Evolutionary conservation across 2,113 vertebrate species (phyloP), one percentile per base, ranked within the genome.

Genomic region (Gobius niger): DNA sequence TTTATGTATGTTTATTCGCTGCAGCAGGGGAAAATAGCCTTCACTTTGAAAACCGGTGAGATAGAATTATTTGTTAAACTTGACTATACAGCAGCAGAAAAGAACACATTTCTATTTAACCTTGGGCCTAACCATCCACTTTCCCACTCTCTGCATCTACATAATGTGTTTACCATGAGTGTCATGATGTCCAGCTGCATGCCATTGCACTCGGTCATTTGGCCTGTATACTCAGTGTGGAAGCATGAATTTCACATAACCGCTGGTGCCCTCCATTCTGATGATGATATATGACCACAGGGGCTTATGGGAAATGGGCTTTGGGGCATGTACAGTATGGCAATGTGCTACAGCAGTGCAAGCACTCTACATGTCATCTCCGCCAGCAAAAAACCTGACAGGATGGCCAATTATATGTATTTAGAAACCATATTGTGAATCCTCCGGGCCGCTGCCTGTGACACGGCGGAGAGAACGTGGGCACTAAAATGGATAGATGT

Each of bases 161-260:
- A 44, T 12, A 50, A 16, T 12, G 44, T 10, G 44, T 10, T 34
- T 13, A 2, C 62, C 54, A 47, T 42, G 18, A 66, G 10, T 67
- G 68, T 75, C 49, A 62, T 40, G 63, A 46, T 49, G 52, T 61
- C 40, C 19, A 41, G 42, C 19, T 9, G 13, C 4, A 42, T 41
- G 40, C 42, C 24, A 57, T 56, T 56, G 10, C 53, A 56, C 11
- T 34, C 63, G 40, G 68, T 73, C 24, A 60, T 11, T 61, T n/a
- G 49, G 9, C 61, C 14, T 24, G 9, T 74, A 47, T 73, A 72
- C 71, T 71, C 61, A 68, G 34, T 72, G 71, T 0, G 24, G 14
- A 65, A 69, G 76, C 74, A 78, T 82, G 69, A 70, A 82, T 84
- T 80, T 72, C 80, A 68, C 68, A 86, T 79, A 63, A 61, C 18